A percentile compares a stretch with the other conserved stretches of the same genome.
These are phyloP conservation scores for Pteropus rufus DNA, from an alignment of 2,797 vertebrate species.

Conservation along the genomic window DNA sequence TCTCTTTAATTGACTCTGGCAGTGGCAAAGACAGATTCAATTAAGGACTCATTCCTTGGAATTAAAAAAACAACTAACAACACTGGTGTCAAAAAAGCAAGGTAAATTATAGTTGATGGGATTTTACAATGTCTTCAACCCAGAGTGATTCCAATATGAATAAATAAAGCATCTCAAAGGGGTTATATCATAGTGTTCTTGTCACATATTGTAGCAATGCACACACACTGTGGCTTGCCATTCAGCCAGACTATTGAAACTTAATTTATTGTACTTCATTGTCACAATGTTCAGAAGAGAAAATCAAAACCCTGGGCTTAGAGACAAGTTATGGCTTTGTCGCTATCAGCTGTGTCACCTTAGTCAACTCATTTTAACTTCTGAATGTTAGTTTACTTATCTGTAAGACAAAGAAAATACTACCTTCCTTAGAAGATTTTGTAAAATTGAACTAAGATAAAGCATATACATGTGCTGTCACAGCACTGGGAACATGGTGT, in stretches of 20 bases:
- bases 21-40: conserved; percentile 37
- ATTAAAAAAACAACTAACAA: conserved; percentile 40
- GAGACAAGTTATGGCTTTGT: not conserved
- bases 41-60: conserved; percentile 36
- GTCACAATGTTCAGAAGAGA: not conserved
- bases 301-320: not conserved
- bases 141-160: not conserved
- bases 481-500: not conserved
- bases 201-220: not conserved
- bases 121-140: not conserved
- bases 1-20: conserved; percentile 44
- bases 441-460: not conserved
- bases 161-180: not conserved
- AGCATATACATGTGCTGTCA: not conserved
- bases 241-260: not conserved
- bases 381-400: not conserved
- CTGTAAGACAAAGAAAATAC: not conserved
- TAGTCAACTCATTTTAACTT: not conserved
- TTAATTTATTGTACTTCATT: not conserved
- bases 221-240: not conserved
- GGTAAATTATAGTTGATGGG: conserved; percentile 2
- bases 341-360: not conserved
- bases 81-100: not conserved
- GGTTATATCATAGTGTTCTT: not conserved
- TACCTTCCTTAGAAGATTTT: not conserved